Base-by-base conservation (phyloP, 2,113 vertebrate genomes). In the Procapra przewalskii region DNA sequence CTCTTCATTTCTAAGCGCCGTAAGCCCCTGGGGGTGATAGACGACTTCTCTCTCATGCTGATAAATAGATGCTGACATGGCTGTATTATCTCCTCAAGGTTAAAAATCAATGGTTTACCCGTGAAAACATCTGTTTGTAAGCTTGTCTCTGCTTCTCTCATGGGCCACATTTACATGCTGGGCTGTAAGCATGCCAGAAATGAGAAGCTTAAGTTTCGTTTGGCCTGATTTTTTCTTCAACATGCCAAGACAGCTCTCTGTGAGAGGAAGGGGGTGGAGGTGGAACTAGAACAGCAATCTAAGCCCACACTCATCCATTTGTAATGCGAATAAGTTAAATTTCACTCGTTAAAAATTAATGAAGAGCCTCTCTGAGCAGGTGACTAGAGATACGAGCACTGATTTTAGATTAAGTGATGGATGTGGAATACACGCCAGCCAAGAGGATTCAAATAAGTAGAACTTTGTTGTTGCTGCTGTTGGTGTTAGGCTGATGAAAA, bases 21-120 rank as follows among this genome's bases (percentile, higher is more conserved):
- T 97, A 97, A 98, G 98, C 87, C 93, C 93, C 91, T 90, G 81
- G 81, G 97, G 84, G 36, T 97, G 97, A 98, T 67, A 86, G 97
- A 98, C 96, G 91, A 96, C 80, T 97, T 92, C 85, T 77, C 67
- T 86, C 91, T 98, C 98, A 94, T 90, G 71, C 97, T 98, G 98
- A 97, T 98, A 97, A 97, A 98, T 77, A 80, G 88, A 98, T 92
- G 82, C 95, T 98, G 97, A 62, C 87, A 82, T 94, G 94, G 86
- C 98, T 97, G 98, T 96, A 96, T 97, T 97, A 71, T 82, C 91
- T 91, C 40, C 80, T 98, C 93, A 97, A 97, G 97, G 97, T 98
- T 94, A 98, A 98, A 98, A 98, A 97, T 92, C 96, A 98, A 83
- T 96, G 96, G 43, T 98, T 97, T 97, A 96, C 71, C 71, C 96